Evolutionary conservation across 2,113 vertebrate species (phyloP), one percentile per base, ranked within the genome.

Genomic region (Pipra filicauda): DNA sequence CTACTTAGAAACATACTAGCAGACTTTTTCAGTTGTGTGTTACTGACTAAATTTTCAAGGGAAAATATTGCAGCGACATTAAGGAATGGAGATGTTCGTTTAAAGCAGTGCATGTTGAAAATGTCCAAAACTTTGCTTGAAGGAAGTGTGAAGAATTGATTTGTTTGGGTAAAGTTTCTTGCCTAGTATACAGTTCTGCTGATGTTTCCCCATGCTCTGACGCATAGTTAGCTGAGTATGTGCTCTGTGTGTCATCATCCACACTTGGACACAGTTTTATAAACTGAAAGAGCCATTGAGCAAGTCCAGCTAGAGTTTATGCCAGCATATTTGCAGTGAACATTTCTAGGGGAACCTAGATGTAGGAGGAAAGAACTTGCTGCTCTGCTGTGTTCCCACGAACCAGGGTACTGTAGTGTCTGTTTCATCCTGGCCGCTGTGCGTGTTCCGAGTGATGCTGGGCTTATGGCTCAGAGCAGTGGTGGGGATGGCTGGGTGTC

Each of bases 281-380:
- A 43, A 54, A n/a, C 31, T 10, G n/a, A 59, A 74, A 69, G 54
- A 0, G 0, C 24, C 4, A 1, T 49, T 28, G 33, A 44, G 59
- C 15, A 77, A 14, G 26, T 7, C 43, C 39, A 48, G 37, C 23
- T 23, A 20, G 76, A 64, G 30, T 21, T 89, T 51, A 16, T 27
- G 16, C 15, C 37, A 48, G 23, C 1, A 1, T 52, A 15, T 58
- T 78, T 74, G n/a, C 64, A 16, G 28, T 70, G 52, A 41, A 55
- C 69, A 83, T 20, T 31, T 43, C 22, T 0, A 2, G 19, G 35
- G 3, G 23, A 65, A 69, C 14, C 15, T 72, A 48, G 23, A 26
- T 20, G 54, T 30, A 43, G 46, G 41, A 35, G 52, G 31, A 51
- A 41, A 26, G 33, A 70, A 35, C 39, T 39, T 64, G 12, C 23